Evolutionary conservation across 2,113 vertebrate species (phyloP), one percentile per base, ranked within the genome.

Genomic region (Nesogale talazaci): DNA sequence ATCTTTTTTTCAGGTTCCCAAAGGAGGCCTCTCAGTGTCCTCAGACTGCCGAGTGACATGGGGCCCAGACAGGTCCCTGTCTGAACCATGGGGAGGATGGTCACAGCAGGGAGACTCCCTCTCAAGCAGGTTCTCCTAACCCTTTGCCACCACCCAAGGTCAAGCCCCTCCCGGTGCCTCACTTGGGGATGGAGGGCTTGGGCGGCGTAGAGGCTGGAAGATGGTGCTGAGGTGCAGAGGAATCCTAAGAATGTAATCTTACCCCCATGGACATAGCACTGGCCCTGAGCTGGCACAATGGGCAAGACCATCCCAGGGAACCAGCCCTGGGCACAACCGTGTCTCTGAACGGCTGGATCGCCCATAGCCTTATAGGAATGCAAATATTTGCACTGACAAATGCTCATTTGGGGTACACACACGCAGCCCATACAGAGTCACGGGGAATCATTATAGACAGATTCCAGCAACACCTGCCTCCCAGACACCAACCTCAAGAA

Each of bases 321-420:
- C 36, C 74, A 38, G 4, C 25, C 0, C 2, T 25, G 22, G n/a
- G 57, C 19, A 63, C 52, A 34, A 17, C 34, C 4, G 0, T 52
- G 46, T 25, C 65, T 17, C 80, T 23, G 22, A 70, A 77, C 59
- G 27, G 19, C 79, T 25, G 69, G 61, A 17, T 72, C 46, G 4
- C 46, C 29, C 84, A 14, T 29, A 34, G 42, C 25, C 40, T 77
- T 9, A 29, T 25, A 77, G 75, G 31, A 25, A 77, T 19, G 27
- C 38, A 75, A 15, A 40, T 27, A 27, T 6, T 42, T 27, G 74
- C 78, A 31, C 7, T 15, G 38, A 10, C 22, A 65, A 7, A 86
- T 1, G 31, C 29, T 9, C 10, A 52, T 9, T 12, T 52, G 10
- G 5, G 22, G n/a, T 42, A 42, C 27, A 27, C 10, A 40, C 15